Evolutionary conservation across 2,113 vertebrate genomes (phyloP), one percentile per base, ranked within the genome.

Genomic region (Perca fluviatilis): DNA sequence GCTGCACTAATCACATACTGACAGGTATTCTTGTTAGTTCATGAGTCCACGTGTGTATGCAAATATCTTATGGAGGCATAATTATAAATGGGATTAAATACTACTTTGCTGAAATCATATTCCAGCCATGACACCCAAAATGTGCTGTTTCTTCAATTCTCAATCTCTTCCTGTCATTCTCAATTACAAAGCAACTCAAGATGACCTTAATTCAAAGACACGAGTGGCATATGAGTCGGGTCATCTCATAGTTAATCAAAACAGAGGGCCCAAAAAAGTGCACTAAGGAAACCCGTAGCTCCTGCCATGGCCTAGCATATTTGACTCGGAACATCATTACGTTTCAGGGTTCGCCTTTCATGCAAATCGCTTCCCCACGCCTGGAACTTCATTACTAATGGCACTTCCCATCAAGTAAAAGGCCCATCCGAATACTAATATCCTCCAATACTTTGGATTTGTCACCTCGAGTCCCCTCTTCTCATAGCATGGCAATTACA

Each of bases 351-450:
- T 91, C 82, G 87, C 82, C 87, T 91, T 90, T 91, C 88, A 95
- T 93, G 93, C 91, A 95, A 94, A 95, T 95, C 23, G 57, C 88
- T 86, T 88, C 77, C 66, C 77, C 80, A 77, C 88, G 91, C 91
- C 88, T 86, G 80, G 79, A 93, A 93, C 89, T 93, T 94, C 91
- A 94, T 93, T 92, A 93, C 90, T 93, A 92, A 93, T 94, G 84
- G 90, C 85, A 50, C 87, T 90, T 92, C 92, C 87, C 90, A 94
- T 94, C 91, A 91, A 88, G 86, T 87, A 74, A 53, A 49, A 85
- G 76, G 80, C 89, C 89, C 60, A 88, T 86, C 81, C 43, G 83
- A 92, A 94, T 94, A 80, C 90, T 92, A 93, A 94, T 94, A 89
- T 84, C 87, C 82, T 74, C 68, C 47, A 58, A 84, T 73, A 76